Base-by-base conservation (phyloP, 2,113 vertebrate genomes). In the Puma concolor region DNA sequence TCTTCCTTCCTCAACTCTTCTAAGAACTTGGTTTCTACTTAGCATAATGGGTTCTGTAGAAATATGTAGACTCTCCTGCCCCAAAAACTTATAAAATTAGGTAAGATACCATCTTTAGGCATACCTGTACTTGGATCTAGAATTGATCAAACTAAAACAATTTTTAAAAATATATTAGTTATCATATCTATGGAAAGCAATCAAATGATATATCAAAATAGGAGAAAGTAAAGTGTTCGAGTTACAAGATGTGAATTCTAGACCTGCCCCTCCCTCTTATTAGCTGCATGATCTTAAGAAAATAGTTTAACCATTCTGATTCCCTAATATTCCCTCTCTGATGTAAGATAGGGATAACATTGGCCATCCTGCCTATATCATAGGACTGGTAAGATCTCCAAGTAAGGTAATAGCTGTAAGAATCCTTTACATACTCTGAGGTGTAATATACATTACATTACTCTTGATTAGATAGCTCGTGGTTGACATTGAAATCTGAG, bases 401-500 rank as follows among this genome's bases (percentile, higher is more conserved):
- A 27, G 25, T n/a, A 52, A 86, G 50, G 50, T 16, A 15, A 36
- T 25, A 66, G 38, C 69, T 63, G 4, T 81, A 48, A 94, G 38
- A 88, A 74, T 25, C 76, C n/a, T 86, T 44, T 74, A 64, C 14
- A 5, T 85, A 19, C 77, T 88, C 12, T 77, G n/a, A 72, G 7
- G 15, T 44, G 4, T 54, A 44, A 48, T 57, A 60, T 52, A 33
- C 66, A 57, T 36, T 84, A 17, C 71, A 57, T 85, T 63, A 13
- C 31, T 93, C 50, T 81, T 95, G 71, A 25, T 29, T 44, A 84
- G 60, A 23, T 7, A 80, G 31, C 54, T 95, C 60, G 88, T 50
- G 84, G 4, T 81, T 87, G 57, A 84, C 74, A 92, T 25, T 97
- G 87, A 88, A 79, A 96, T 90, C 33, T 86, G 52, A 98, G n/a